These are phyloP conservation scores for Heterodera carotae DNA, from an alignment of 1,140 invertebrate species.

Conservation along the genomic window DNA sequence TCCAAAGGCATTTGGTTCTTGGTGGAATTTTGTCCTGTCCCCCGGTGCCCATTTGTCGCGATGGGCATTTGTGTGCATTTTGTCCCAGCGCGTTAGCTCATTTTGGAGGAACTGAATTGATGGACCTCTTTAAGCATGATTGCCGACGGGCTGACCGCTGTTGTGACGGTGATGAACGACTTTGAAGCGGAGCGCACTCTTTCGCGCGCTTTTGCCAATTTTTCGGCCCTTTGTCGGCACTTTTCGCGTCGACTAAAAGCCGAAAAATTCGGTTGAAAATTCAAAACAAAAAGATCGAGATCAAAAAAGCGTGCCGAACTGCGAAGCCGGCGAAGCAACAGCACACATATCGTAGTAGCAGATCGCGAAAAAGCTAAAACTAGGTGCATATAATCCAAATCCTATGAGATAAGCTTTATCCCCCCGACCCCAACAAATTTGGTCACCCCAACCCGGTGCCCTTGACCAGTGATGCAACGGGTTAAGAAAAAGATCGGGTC, in stretches of 20 bases:
- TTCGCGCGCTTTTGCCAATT: conserved; percentile 35
- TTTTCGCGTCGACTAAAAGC: background rate
- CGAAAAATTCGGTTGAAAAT: too few species aligned
- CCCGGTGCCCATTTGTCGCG: too few species aligned
- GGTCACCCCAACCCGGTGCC: too few species aligned
- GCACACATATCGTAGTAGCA: conserved; percentile 42
- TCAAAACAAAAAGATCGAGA: too few species aligned
- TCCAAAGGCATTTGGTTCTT: too few species aligned
- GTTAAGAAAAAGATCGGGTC: too few species aligned
- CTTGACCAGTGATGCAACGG: too few species aligned
- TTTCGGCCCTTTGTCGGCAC: background rate
- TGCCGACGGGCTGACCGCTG: conserved; percentile 22
- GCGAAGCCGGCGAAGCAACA: conserved; percentile 31
- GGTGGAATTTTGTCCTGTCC: too few species aligned
- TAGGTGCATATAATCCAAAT: too few species aligned
- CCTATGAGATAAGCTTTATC: background rate
- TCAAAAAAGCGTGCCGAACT: background rate
- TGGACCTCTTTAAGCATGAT: conserved; percentile 29
- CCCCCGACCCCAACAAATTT: background rate
- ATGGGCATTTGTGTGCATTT: too few species aligned
- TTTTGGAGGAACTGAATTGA: too few species aligned
- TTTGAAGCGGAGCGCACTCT: conserved; percentile 38
- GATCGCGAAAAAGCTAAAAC: conserved; percentile 54
- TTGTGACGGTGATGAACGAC: conserved; percentile 34
- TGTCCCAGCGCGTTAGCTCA: too few species aligned